Base-by-base conservation (phyloP, 2,888 invertebrate genomes). In the Terebella lapidaria region DNA sequence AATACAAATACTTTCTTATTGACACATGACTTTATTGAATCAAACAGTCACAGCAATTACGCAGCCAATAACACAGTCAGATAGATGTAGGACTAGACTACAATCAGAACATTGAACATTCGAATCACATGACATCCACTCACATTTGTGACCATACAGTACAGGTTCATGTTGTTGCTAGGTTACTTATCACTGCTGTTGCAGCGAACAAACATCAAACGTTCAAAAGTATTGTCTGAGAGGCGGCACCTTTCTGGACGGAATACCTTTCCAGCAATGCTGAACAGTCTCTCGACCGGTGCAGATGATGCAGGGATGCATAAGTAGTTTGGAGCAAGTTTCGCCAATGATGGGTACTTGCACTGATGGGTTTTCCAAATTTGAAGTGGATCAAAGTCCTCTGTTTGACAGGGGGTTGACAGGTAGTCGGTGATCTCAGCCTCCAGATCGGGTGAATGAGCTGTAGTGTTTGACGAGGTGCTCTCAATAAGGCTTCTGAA, bases 221-320 rank as follows among this genome's bases (percentile, higher is more conserved):
- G 3, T 46, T 56, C 25, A 28, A 56, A 56, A 4, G 4, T 27
- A 20, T 45, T 27, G 28, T 56, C 35, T 46, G 47, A 10, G 24
- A 56, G 56, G 26, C 56, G 24, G 20, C 56, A 56, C 46, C 45
- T 56, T n/a, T 57, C 58, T 42, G 58, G 54, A 1, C 45, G 22
- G 42, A 58, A 58, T n/a, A 58, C 22, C 45, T 54, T 35, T 1
- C 58, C 58, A 27, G 29, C 51, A 22, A 51, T 22, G 35, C 26
- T 27, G 29, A 28, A 55, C 2, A 54, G 25, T 27, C 58, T 58
- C 35, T 52, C 58, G 18, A 58, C 58, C 3, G 58, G 58, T 20
- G 58, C 53, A 4, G 54, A 54, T 2, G 58, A 58, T 25, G 58
- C 52, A 3, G 58, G 58, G 18, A 54, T 25, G 25, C 25, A 52